Conservation (phyloP, 2,113 vertebrate genomes). For the Addax nasomaculatus region DNA sequence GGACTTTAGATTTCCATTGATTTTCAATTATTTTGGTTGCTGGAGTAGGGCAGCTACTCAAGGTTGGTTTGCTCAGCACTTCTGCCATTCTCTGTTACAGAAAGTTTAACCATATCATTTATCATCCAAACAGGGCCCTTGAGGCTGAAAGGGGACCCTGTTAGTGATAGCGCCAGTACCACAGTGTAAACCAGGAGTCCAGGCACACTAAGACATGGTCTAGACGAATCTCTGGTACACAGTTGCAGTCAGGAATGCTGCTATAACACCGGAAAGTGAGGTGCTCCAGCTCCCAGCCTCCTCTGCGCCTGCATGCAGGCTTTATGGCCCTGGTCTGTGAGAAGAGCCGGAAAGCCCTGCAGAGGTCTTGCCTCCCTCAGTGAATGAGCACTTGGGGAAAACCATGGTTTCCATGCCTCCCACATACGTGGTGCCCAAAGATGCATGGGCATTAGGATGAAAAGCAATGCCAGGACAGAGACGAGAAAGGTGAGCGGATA, state of each 20-base stretch:
- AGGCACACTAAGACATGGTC: background rate
- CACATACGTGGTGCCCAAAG: background rate
- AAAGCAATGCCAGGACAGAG: background rate
- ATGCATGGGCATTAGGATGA: background rate
- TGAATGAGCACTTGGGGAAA: background rate
- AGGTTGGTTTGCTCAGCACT: background rate
- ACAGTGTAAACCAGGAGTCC: background rate
- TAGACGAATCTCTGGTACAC: background rate
- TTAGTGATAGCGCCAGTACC: background rate
- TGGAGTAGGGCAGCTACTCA: background rate
- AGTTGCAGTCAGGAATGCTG: background rate
- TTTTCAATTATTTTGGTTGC: conserved; percentile 51
- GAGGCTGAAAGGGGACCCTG: background rate
- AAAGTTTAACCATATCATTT: background rate
- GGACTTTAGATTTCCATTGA: conserved; percentile 57
- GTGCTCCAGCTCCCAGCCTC: background rate
- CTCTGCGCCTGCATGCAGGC: background rate
- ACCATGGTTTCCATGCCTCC: background rate
- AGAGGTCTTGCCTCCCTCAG: background rate
- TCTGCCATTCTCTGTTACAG: background rate
- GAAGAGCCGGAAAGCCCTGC: background rate
- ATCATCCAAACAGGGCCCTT: background rate
- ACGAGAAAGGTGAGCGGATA: background rate
- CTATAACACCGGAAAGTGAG: background rate
- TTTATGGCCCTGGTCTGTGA: background rate